Percentiles rank a stretch among this genome's conserved stretches.
phyloP scores from a whole-genome alignment of 1,140 invertebrate genomes.

The Philotrypesis tridentata region DNA sequence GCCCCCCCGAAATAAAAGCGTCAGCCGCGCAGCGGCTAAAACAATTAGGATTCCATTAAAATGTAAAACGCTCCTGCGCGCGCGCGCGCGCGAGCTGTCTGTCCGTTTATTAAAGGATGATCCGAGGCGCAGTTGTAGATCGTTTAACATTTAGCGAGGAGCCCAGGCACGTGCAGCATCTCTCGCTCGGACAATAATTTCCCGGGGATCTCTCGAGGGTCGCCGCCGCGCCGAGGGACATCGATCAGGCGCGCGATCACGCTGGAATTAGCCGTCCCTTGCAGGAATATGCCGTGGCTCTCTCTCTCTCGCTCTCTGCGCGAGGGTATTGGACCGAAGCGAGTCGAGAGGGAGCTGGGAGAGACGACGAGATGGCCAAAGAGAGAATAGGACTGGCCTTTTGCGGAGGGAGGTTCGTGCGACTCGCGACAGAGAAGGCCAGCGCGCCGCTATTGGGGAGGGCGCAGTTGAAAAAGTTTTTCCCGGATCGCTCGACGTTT shows the following conservation, averaged over 20 bases:
- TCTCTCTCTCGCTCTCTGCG: constrained; percentile 36
- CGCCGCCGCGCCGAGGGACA: constrained; percentile 59
- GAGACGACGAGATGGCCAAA: neutral
- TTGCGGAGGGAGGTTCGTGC: neutral
- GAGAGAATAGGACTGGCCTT: neutral
- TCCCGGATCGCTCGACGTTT: neutral
- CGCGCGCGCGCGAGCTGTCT: too few species aligned
- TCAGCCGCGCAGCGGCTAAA: constrained; percentile 18
- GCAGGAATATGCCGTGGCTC: constrained; percentile 59
- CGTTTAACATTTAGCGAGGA: neutral
- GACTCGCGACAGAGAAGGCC: too few species aligned
- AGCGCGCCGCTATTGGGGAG: too few species aligned
- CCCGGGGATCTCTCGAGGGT: constrained; percentile 49
- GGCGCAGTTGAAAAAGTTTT: neutral
- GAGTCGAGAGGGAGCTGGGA: neutral
- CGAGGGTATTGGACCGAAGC: constrained; percentile 19
- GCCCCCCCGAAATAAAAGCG: neutral
- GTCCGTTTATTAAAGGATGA: neutral
- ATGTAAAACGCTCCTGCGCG: constrained; percentile 41
- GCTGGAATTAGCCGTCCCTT: constrained; percentile 72
- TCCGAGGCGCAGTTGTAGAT: neutral
- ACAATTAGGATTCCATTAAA: constrained; percentile 51
- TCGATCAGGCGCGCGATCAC: constrained; percentile 71
- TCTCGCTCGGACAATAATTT: constrained; percentile 63
- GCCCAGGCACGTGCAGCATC: constrained; percentile 13